A percentile compares a stretch with the other conserved stretches of the same genome.
phyloP scores from a whole-genome alignment of 2,888 invertebrate species.

The Eucriotettix oculatus region DNA sequence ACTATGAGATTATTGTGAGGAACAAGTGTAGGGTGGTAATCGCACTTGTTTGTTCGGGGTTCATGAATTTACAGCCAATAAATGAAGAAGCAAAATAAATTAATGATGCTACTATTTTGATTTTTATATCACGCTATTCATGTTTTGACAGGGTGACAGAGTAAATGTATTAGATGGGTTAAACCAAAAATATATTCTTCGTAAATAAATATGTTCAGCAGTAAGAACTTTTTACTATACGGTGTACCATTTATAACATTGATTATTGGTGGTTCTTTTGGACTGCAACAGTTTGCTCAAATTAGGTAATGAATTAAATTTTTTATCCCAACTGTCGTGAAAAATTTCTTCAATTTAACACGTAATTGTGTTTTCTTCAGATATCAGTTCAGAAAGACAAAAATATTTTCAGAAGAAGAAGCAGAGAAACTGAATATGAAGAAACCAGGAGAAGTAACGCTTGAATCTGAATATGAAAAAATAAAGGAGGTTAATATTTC shows the following conservation, averaged over 20 bases:
- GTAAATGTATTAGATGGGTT: too few relatives aligned
- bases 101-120: too few relatives aligned
- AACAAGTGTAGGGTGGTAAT: too few relatives aligned
- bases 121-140: too few relatives aligned
- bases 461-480: conserved; percentile 60
- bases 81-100: too few relatives aligned
- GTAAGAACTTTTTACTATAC: conserved; percentile 31
- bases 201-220: not conserved
- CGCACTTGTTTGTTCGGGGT: too few relatives aligned
- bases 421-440: conserved; percentile 52
- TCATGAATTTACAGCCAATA: too few relatives aligned
- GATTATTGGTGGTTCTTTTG: conserved; percentile 62
- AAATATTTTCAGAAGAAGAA: conserved; percentile 28
- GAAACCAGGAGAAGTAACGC: conserved; percentile 45
- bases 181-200: too few relatives aligned
- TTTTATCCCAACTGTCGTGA: conserved; percentile 6
- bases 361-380: too few relatives aligned
- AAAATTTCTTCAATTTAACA: not conserved
- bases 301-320: conserved; percentile 36
- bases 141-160: too few relatives aligned
- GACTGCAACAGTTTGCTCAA: conserved; percentile 53
- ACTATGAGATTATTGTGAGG: too few relatives aligned
- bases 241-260: conserved; percentile 58
- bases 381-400: too few relatives aligned
- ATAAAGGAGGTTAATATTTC: conserved; percentile 32